Percentiles rank a stretch among this genome's conserved stretches.
Conservation (phyloP, 1,140 invertebrate genomes). For the Arctopsyche grandis region DNA sequence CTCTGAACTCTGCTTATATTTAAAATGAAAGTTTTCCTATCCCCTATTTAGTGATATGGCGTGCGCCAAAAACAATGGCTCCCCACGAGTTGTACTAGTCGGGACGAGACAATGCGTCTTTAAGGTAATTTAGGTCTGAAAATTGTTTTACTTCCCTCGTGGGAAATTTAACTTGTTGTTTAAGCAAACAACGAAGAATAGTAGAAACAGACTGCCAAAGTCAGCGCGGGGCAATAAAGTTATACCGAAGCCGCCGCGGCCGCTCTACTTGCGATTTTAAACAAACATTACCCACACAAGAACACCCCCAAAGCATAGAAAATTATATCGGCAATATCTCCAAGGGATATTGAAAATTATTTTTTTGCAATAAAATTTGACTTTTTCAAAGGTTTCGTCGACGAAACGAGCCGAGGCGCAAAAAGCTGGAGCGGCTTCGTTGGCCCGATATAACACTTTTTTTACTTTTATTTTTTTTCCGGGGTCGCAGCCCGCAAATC, state of each 20-base stretch:
- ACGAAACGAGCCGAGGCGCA: not conserved
- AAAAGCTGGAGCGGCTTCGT: conserved; percentile 41
- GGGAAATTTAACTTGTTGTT: conserved; percentile 42
- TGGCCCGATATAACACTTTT: conserved; percentile 39
- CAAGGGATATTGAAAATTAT: too few species aligned
- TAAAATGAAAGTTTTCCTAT: conserved; percentile 1
- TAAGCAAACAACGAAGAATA: conserved; percentile 36
- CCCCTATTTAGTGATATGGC: not conserved
- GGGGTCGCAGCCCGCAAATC: conserved; percentile 14
- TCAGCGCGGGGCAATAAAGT: conserved; percentile 28
- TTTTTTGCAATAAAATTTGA: too few species aligned
- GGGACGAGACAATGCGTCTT: conserved; percentile 37
- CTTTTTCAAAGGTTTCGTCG: too few species aligned
- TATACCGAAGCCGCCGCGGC: not conserved
- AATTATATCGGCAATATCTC: not conserved
- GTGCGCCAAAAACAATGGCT: conserved; percentile 19
- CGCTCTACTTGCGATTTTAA: conserved; percentile 18
- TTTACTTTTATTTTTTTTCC: not conserved
- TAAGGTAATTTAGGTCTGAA: conserved; percentile 42
- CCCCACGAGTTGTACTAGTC: not conserved
- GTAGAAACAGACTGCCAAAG: conserved; percentile 32
- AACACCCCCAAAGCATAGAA: not conserved
- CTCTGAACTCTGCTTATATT: too few species aligned
- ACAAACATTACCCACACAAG: not conserved
- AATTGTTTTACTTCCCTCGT: conserved; percentile 40